phyloP scores from a whole-genome alignment of 1,140 invertebrate genomes.

The Temnothorax curvispinosus region DNA sequence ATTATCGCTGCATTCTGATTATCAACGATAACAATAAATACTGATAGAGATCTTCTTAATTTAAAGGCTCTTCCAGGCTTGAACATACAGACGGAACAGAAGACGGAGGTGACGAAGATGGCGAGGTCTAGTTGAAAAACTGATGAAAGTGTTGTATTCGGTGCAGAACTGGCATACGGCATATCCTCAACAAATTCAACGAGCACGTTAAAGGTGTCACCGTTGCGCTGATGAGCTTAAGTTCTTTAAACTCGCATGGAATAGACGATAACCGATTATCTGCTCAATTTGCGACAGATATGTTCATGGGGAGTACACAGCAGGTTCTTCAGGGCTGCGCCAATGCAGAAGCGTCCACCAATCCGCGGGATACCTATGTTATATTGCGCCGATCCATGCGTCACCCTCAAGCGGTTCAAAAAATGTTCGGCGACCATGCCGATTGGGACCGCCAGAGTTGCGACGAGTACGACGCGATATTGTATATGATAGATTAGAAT shows the following conservation, averaged over 20 bases:
- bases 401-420: too few species aligned
- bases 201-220: neutral
- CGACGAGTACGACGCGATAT: conserved; percentile 95
- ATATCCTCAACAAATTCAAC: neutral
- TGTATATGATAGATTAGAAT: conserved; percentile 92
- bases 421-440: neutral
- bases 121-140: too few species aligned
- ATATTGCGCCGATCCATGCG: too few species aligned
- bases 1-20: too few species aligned
- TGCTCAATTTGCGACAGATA: neutral
- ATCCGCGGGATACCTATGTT: too few species aligned
- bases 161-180: too few species aligned
- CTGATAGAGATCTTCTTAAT: neutral
- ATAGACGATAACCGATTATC: conserved; percentile 48
- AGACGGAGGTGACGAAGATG: neutral
- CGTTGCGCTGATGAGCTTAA: neutral
- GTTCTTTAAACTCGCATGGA: neutral
- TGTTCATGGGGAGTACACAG: conserved; percentile 76
- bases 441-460: conserved; percentile 78
- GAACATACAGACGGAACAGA: neutral
- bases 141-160: too few species aligned
- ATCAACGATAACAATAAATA: neutral
- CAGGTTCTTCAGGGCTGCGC: too few species aligned
- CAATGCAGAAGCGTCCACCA: too few species aligned
- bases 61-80: neutral